phyloP scores from a whole-genome alignment of 1,140 invertebrate species.

The Platyscapa corneri region DNA sequence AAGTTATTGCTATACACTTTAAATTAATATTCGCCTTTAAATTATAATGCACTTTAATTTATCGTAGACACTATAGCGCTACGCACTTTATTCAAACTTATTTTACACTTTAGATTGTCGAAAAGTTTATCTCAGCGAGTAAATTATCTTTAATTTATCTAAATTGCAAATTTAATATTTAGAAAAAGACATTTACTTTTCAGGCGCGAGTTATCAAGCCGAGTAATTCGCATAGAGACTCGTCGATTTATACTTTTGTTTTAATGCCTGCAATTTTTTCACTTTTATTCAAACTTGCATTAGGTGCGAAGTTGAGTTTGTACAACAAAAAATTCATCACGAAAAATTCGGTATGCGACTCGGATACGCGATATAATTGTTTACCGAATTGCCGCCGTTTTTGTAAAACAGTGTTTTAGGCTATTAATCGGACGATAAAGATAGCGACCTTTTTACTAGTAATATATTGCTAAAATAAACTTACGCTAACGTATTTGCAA shows the following conservation, averaged over 20 bases:
- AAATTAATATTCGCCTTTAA: too few species aligned
- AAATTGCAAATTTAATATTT: not conserved
- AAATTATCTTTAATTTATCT: constrained; percentile 10
- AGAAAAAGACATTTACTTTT: not conserved
- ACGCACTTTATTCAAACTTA: too few species aligned
- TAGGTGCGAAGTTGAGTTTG: not conserved
- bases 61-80: too few species aligned
- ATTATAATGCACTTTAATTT: not conserved
- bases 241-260: not conserved
- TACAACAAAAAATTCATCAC: not conserved
- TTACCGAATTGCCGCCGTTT: not conserved
- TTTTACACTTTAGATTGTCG: not conserved
- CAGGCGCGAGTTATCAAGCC: not conserved
- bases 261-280: not conserved
- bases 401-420: not conserved
- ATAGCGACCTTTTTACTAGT: not conserved
- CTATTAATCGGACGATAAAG: not conserved
- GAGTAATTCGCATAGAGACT: not conserved
- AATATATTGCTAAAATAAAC: constrained; percentile 6
- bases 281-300: not conserved
- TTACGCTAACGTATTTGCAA: not conserved
- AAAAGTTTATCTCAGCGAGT: not conserved
- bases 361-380: not conserved
- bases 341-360: not conserved
- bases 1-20: not conserved